Evolutionary conservation across 2,113 vertebrate species (phyloP).

Genomic region (Cyanocitta stelleri): DNA sequence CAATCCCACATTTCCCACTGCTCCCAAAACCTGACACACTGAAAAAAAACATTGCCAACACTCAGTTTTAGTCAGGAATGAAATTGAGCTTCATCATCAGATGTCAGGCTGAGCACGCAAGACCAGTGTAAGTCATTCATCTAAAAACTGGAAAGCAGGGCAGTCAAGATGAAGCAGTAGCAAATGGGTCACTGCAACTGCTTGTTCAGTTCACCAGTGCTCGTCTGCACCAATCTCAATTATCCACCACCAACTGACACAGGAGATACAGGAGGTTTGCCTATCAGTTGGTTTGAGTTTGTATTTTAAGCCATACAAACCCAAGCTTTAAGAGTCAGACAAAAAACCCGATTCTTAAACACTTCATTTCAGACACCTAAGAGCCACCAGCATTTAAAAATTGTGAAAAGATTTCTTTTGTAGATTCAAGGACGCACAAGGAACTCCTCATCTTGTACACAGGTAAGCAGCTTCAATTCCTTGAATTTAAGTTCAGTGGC

Average conservation of each 20-base stretch:
- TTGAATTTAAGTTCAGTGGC: neutral
- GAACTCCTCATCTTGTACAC: neutral
- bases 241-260: neutral
- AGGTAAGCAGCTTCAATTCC: neutral
- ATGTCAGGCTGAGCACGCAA: neutral
- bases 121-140: neutral
- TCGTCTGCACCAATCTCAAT: neutral
- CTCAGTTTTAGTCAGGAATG: neutral
- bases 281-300: neutral
- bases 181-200: neutral
- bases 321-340: neutral
- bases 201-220: neutral
- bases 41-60: neutral
- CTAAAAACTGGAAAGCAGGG: neutral
- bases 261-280: neutral
- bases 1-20: neutral
- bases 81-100: neutral
- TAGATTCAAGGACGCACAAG: neutral
- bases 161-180: neutral
- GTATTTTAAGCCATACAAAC: neutral
- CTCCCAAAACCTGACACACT: neutral
- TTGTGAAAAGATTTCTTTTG: neutral
- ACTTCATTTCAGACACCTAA: neutral
- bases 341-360: neutral
- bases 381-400: neutral